Percentiles rank a stretch among this genome's conserved stretches.
Evolutionary conservation across 1,140 invertebrate genomes (phyloP).

Genomic region (Calliopsis andreniformis): DNA sequence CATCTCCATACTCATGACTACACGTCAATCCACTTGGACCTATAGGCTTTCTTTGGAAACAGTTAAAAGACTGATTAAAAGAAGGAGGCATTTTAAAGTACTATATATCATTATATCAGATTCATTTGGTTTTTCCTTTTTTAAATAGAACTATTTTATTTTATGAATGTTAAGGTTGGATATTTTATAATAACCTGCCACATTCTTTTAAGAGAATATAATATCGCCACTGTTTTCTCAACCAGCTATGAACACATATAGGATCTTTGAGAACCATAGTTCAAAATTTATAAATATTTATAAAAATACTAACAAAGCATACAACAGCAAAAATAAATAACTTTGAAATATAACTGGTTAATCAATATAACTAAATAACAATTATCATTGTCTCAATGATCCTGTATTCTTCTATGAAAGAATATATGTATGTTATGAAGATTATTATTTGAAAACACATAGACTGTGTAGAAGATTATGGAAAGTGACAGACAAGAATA

Average conservation of each 20-base stretch:
- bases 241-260: not conserved
- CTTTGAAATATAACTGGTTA: too few species aligned
- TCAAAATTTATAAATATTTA: too few species aligned
- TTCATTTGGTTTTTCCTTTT: too few species aligned
- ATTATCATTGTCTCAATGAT: not conserved
- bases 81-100: too few species aligned
- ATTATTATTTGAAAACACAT: not conserved
- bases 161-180: not conserved
- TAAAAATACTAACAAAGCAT: too few species aligned
- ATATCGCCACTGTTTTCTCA: not conserved
- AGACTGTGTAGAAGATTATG: slow-evolving; percentile 1
- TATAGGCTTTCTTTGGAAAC: too few species aligned
- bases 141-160: not conserved
- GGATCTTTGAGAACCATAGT: not conserved
- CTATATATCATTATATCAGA: too few species aligned
- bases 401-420: not conserved
- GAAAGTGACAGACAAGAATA: not conserved
- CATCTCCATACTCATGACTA: too few species aligned
- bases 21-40: too few species aligned
- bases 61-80: too few species aligned
- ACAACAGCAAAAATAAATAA: too few species aligned
- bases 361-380: too few species aligned
- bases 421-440: not conserved
- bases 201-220: not conserved
- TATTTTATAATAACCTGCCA: not conserved